A percentile compares a stretch with the other conserved stretches of the same genome.
phyloP scores from a whole-genome alignment of 2,888 invertebrate genomes.

The Iphiclides podalirius region DNA sequence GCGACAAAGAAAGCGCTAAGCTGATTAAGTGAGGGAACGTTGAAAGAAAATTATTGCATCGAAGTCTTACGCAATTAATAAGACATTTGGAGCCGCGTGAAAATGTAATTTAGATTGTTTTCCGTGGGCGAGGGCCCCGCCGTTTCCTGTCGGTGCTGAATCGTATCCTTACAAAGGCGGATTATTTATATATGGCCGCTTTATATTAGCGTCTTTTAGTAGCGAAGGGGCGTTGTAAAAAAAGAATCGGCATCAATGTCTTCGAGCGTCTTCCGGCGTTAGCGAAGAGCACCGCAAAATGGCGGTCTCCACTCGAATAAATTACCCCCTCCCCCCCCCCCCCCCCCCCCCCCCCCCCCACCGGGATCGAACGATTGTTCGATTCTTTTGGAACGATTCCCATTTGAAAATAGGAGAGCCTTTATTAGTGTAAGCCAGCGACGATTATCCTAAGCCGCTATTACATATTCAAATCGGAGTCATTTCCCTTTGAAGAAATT shows the following conservation, averaged over 20 bases:
- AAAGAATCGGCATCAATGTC: conserved; percentile 80
- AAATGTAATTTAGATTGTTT: conserved; percentile 81
- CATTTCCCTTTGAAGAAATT: conserved; percentile 76
- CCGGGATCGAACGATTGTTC: conserved; percentile 71
- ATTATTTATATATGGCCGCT: conserved; percentile 78
- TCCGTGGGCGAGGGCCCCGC: conserved; percentile 61
- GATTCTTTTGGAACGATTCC: conserved; percentile 76
- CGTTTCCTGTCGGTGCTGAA: conserved; percentile 61
- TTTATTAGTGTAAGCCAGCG: conserved; percentile 79
- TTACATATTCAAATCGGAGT: conserved; percentile 80
- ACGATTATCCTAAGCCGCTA: conserved; percentile 78
- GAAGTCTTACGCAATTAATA: conserved; percentile 79
- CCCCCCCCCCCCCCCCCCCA: conserved; percentile 65
- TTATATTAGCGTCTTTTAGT: conserved; percentile 79
- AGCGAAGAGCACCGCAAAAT: conserved; percentile 71
- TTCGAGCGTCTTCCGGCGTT: conserved; percentile 76
- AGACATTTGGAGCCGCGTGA: conserved; percentile 81
- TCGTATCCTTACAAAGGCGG: conserved; percentile 65
- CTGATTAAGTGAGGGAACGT: conserved; percentile 66
- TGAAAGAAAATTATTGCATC: conserved; percentile 80
- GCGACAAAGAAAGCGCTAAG: conserved; percentile 49
- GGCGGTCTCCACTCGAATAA: conserved; percentile 79
- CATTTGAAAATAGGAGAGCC: conserved; percentile 70
- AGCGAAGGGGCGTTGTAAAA: conserved; percentile 77
- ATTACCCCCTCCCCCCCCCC: conserved; percentile 68